Evolutionary conservation across 2,888 invertebrate genomes (phyloP), one percentile per base, ranked within the genome.

Genomic region (Hanleya hanleyi): DNA sequence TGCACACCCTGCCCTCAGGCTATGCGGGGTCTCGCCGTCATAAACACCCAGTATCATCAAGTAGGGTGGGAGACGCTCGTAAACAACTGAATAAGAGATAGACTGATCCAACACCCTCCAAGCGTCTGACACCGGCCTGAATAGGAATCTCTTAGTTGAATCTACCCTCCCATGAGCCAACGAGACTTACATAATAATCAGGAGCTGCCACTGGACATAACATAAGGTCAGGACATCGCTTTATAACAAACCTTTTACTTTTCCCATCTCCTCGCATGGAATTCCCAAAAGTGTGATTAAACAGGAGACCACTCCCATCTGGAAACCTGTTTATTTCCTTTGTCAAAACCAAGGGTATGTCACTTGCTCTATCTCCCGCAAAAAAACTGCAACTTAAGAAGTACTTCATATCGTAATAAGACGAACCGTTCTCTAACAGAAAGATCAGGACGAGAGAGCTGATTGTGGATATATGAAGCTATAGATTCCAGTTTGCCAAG

Each of bases 351-450:
- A n/a, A n/a, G 18, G 35, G 22, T 36, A 49, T n/a, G 32, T 68
- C 68, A 18, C 49, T 18, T 9, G 50, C 50, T 5, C 68, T 4
- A 33, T 68, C 50, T 22, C 68, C 68, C 6, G 33, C 68, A 29
- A 67, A 68, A 73, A 50, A 49, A 68, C 36, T 47, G 41, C n/a
- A 50, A 26, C 36, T 68, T 68, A 32, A 68, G 32, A 1, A 68
- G 32, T 1, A 33, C 68, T 35, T 68, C 33, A 32, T 68, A 29
- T 68, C 50, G 6, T 29, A 33, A 15, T 29, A 35, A 35, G 2
- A 51, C 36, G 37, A 51, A 68, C 26, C 18, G 15, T 32, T 47
- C 68, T 33, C 15, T 35, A 7, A 47, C 32, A 49, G 32, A 32
- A 9, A 32, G 32, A 12, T 49, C 67, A 15, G 47, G 18, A 3